Evolutionary conservation across 2,888 invertebrate species (phyloP), one percentile per base, ranked within the genome.

Genomic region (Kuschelorhynchus macadamiae): DNA sequence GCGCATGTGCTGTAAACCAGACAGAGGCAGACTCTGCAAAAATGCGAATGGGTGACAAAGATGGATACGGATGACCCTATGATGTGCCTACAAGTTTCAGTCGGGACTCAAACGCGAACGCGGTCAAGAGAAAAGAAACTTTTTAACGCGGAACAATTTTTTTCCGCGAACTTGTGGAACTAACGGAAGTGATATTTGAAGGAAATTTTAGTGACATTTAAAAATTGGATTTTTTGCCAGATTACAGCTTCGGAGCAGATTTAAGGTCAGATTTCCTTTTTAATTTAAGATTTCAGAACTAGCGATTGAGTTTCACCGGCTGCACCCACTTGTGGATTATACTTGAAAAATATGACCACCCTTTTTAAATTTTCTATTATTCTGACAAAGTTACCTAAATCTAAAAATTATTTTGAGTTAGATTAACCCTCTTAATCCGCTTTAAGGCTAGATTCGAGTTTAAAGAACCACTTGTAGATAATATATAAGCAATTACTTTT

Each of bases 11-110:
- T 39, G 0, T 36, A 8, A 32, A n/a, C 8, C 39, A 36, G 53
- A 69, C 42, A 42, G 47, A 41, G 65, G 65, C 16, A 20, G 5
- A 55, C 55, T 55, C 42, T 33, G 55, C 36, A 11, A 25, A 36
- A 36, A 4, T 12, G 11, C 14, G 17, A 9, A 36, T 46, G 16
- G 53, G 18, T 1, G 61, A 61, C 12, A 55, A 36, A 39, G 61
- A 62, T 25, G 57, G 47, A 11, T 12, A 16, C 53, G 30, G 14
- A 30, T n/a, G 32, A 41, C 41, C 44, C 30, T 46, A 25, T 32
- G 55, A 69, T 14, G 44, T 25, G 47, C 52, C 68, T 46, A 41
- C 68, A 68, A 63, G 52, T 57, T 60, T 69, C 42, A 69, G 69
- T 69, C 47, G 59, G 60, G 55, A 53, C 56, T 60, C 56, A 50